Conservation (phyloP, 2,113 vertebrate species). For the Merops nubicus region DNA sequence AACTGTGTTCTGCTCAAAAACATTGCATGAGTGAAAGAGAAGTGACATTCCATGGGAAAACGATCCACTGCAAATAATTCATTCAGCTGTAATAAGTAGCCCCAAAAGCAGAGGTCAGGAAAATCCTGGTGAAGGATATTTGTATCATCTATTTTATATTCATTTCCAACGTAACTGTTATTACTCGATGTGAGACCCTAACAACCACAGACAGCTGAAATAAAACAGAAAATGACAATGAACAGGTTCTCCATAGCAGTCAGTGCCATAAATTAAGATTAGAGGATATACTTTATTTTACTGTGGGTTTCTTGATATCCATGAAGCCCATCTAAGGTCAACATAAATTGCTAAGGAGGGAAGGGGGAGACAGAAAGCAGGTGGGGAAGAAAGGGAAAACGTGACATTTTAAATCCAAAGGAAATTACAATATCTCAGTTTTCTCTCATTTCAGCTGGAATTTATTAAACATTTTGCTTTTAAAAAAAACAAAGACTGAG, state of each 20-base stretch:
- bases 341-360: not conserved
- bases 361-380: not conserved
- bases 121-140: slow-evolving; percentile 47
- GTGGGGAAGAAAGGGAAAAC: not conserved
- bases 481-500: not conserved
- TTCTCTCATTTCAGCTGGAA: not conserved
- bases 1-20: slow-evolving; percentile 22
- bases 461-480: not conserved
- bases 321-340: slow-evolving; percentile 26
- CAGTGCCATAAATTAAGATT: slow-evolving; percentile 45
- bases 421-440: not conserved
- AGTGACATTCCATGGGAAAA: slow-evolving; percentile 64
- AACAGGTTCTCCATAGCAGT: slow-evolving; percentile 38
- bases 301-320: not conserved
- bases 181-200: slow-evolving; percentile 49
- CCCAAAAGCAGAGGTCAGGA: slow-evolving; percentile 73
- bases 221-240: slow-evolving; percentile 56
- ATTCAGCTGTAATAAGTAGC: slow-evolving; percentile 66
- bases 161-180: slow-evolving; percentile 56
- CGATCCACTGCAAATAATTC: slow-evolving; percentile 71
- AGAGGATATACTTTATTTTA: slow-evolving; percentile 35
- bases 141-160: slow-evolving; percentile 61
- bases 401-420: slow-evolving; percentile 10
- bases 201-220: slow-evolving; percentile 31
- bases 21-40: not conserved